Evolutionary conservation across 1,140 invertebrate species (phyloP), one percentile per base, ranked within the genome.

Genomic region (Hyphantria cunea): DNA sequence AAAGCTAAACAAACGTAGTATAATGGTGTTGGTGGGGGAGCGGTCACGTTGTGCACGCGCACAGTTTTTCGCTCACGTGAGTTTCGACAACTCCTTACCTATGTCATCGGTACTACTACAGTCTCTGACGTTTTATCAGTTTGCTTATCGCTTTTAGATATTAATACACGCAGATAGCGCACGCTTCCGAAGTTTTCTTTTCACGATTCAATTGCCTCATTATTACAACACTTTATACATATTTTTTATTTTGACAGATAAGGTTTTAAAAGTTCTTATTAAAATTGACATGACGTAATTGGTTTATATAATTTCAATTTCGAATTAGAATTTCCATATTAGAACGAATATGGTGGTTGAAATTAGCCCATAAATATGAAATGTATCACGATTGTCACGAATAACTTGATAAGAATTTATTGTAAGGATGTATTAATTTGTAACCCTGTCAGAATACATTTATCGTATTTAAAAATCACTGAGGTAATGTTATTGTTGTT

Each of bases 31-130:
- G 45, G 58, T 61, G 55, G 53, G 66, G 55, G 45, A 48, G 33
- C 32, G 62, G 64, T 69, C 66, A 75, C 66, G 66, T 78, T 73
- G 68, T 33, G 52, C 64, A 74, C 61, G 64, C 71, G 63, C 68
- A 41, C 51, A 50, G 59, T 60, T 70, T 66, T 42, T 15, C 14
- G 39, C 68, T 78, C 74, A 78, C 72, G 78, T 78, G 74, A 78
- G 61, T 49, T 34, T 50, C 44, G 47, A 53, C 64, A 55, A 25
- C 53, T 17, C 48, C 33, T 10, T 45, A 17, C n/a, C 41, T 25
- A 15, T 58, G 45, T 33, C 34, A 41, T 32, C 45, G 33, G 13
- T 33, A 32, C 34, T 42, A 34, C 15, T 47, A 47, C 41, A 49
- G 14, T 53, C 61, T 66, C 55, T 59, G 9, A 14, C 39, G 42